These are phyloP conservation scores for Ambastaia sidthimunki DNA, from an alignment of 2,797 vertebrate genomes.

Conservation along the genomic window DNA sequence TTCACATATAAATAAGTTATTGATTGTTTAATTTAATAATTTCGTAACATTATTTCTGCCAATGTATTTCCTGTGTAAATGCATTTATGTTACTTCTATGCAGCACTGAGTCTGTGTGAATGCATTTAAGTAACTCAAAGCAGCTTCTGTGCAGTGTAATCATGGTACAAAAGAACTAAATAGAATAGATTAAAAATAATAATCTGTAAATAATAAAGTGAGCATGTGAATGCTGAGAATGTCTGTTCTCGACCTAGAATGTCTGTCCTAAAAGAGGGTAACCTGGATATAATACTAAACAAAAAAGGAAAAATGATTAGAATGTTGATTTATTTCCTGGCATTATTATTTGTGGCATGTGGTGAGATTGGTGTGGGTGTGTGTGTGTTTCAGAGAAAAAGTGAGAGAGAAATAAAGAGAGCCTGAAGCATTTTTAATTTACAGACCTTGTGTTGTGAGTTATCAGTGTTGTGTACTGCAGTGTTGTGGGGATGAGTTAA, in stretches of 20 bases:
- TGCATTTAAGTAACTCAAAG: not conserved
- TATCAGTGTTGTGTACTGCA: slow-evolving; percentile 70
- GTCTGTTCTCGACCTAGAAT: not conserved
- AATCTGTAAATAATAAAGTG: no score
- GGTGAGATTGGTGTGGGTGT: slow-evolving; percentile 28
- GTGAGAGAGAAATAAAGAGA: slow-evolving; percentile 34
- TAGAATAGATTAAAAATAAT: not conserved
- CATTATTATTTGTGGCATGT: slow-evolving; percentile 41
- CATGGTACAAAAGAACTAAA: not conserved
- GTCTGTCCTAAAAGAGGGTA: slow-evolving; percentile 9
- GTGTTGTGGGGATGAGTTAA: slow-evolving; percentile 75
- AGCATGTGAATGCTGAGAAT: no score
- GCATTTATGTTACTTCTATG: not conserved
- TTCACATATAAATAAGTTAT: no score
- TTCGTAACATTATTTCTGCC: not conserved
- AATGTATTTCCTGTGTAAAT: not conserved
- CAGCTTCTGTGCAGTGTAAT: not conserved
- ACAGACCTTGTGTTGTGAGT: slow-evolving; percentile 71
- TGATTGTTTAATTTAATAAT: no score
- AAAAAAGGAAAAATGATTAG: slow-evolving; percentile 44
- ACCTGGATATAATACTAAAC: slow-evolving; percentile 31
- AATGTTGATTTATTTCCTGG: slow-evolving; percentile 41
- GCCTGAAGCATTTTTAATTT: slow-evolving; percentile 80
- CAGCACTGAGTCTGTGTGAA: not conserved
- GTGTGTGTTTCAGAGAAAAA: slow-evolving; percentile 14